Conservation (phyloP, 2,888 invertebrate genomes). For the Temnothorax ravouxi region DNA sequence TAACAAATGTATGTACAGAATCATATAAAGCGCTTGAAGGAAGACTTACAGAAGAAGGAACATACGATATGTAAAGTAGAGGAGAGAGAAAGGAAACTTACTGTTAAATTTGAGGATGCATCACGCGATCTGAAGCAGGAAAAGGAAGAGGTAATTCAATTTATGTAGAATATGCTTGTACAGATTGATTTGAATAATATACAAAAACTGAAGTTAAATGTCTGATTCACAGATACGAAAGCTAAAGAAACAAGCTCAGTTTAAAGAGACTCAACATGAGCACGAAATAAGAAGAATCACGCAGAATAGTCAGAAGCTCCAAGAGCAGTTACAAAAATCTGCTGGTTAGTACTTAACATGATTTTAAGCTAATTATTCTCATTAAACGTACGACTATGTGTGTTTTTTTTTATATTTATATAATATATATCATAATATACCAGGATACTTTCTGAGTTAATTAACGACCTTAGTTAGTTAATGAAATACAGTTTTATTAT, state of each 20-base stretch:
- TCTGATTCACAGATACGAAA: slow-evolving; percentile 67
- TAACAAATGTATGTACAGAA: slow-evolving; percentile 64
- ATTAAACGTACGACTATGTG: neutral
- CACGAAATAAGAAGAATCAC: slow-evolving; percentile 77
- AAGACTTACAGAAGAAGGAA: slow-evolving; percentile 73
- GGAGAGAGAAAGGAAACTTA: slow-evolving; percentile 76
- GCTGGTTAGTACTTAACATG: slow-evolving; percentile 66
- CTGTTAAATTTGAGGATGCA: slow-evolving; percentile 68
- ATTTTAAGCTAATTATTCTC: neutral
- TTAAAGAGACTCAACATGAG: slow-evolving; percentile 77
- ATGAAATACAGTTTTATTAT: neutral
- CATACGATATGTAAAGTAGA: slow-evolving; percentile 66
- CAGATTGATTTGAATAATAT: neutral
- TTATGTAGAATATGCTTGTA: neutral
- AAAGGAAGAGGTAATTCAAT: slow-evolving; percentile 75
- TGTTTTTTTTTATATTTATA: neutral
- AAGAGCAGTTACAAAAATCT: slow-evolving; percentile 76
- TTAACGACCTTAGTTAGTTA: neutral
- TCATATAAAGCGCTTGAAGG: slow-evolving; percentile 76
- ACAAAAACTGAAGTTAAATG: neutral
- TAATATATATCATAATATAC: neutral
- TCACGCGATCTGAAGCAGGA: slow-evolving; percentile 74
- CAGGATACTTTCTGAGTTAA: neutral
- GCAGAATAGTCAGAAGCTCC: slow-evolving; percentile 73
- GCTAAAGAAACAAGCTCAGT: slow-evolving; percentile 76